Percentiles rank a stretch among this genome's conserved stretches.
These are phyloP conservation scores for Tarsius wallacei DNA, from an alignment of 2,797 vertebrate genomes.

Conservation along the genomic window DNA sequence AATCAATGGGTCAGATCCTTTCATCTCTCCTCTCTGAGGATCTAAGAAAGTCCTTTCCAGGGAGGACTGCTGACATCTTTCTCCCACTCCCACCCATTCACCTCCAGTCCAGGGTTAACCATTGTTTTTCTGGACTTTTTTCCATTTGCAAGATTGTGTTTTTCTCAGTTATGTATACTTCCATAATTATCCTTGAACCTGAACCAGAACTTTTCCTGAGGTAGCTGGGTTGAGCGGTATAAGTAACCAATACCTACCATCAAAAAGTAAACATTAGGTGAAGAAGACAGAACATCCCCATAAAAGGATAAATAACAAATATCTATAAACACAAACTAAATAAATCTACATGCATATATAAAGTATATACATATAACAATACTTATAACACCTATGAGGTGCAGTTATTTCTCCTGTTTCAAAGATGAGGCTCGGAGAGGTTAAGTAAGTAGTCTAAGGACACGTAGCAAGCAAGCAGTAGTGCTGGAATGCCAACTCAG, in stretches of 20 bases:
- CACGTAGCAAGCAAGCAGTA: constrained; percentile 6
- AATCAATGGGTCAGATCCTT: background rate
- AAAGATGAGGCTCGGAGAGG: constrained; percentile 7
- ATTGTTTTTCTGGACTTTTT: background rate
- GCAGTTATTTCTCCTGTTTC: background rate
- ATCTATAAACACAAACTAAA: background rate
- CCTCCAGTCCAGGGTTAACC: background rate
- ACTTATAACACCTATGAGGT: background rate
- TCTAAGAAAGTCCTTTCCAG: background rate
- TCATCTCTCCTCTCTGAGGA: background rate
- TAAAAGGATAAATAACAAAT: background rate
- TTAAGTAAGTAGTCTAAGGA: background rate
- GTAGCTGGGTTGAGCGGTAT: background rate
- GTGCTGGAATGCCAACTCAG: background rate
- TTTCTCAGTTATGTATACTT: background rate
- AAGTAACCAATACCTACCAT: background rate
- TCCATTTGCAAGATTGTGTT: background rate
- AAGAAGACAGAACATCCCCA: background rate
- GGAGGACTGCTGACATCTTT: background rate
- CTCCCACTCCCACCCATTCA: background rate
- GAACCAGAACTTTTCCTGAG: background rate
- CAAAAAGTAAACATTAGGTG: background rate
- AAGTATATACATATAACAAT: background rate
- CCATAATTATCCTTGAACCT: background rate
- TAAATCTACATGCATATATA: background rate